Percentiles rank a stretch among this genome's conserved stretches.
Evolutionary conservation across 2,797 vertebrate species (phyloP).

Genomic region (Xiphophorus birchmanni): DNA sequence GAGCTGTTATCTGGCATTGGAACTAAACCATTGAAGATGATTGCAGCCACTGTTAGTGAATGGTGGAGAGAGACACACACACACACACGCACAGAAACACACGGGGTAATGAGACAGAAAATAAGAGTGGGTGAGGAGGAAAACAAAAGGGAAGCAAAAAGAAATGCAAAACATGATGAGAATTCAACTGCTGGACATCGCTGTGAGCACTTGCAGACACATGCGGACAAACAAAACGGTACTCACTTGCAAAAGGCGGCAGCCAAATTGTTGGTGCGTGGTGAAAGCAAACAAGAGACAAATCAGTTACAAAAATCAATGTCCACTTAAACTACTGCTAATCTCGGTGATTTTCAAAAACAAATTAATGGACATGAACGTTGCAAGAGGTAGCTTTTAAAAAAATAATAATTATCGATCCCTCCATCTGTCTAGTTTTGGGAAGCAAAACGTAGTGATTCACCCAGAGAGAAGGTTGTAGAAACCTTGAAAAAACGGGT

Average conservation of each 20-base stretch:
- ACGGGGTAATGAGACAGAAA: slow-evolving; percentile 31
- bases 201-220: slow-evolving; percentile 17
- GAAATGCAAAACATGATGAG: slow-evolving; percentile 52
- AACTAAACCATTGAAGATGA: slow-evolving; percentile 89
- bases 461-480: neutral
- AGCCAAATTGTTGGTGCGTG: slow-evolving; percentile 86
- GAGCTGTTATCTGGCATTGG: slow-evolving; percentile 88
- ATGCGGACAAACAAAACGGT: slow-evolving; percentile 56
- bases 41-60: slow-evolving; percentile 86
- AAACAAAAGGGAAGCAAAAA: slow-evolving; percentile 40
- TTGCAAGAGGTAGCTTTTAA: too few relatives aligned
- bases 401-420: neutral
- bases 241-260: slow-evolving; percentile 89
- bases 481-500: neutral
- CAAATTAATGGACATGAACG: neutral
- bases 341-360: slow-evolving; percentile 13
- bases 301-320: slow-evolving; percentile 91
- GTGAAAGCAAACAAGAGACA: slow-evolving; percentile 89
- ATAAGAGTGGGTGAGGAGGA: slow-evolving; percentile 33
- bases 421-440: neutral
- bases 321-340: slow-evolving; percentile 53
- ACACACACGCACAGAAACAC: neutral
- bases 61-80: slow-evolving; percentile 25
- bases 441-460: too few relatives aligned
- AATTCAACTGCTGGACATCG: slow-evolving; percentile 39